phyloP scores from a whole-genome alignment of 1,140 invertebrate species.

The Scylla paramamosain region DNA sequence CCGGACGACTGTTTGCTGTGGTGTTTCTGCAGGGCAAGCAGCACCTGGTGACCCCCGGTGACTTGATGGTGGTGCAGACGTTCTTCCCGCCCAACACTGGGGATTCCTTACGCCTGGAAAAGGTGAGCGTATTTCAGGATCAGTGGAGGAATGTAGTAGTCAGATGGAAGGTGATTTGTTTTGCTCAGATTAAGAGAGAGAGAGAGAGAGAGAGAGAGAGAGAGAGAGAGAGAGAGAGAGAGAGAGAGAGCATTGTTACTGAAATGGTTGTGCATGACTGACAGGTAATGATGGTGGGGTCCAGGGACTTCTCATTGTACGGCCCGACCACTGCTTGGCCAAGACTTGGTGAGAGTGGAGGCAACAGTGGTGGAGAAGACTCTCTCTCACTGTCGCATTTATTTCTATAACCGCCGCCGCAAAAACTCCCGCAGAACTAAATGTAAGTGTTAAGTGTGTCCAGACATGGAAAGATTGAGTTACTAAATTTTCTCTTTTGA shows the following conservation, averaged over 20 bases:
- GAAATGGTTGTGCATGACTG: background rate
- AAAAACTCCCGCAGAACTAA: conserved; percentile 89
- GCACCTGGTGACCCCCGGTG: conserved; percentile 92
- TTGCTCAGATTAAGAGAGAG: background rate
- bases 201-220: too few relatives aligned
- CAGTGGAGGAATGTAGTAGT: too few relatives aligned
- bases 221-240: background rate
- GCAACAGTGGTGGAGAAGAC: conserved; percentile 95
- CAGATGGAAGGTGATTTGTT: background rate
- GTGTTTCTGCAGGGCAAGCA: conserved; percentile 91
- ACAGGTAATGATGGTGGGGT: conserved; percentile 88
- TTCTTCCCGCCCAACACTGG: conserved; percentile 91
- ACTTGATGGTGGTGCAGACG: conserved; percentile 91
- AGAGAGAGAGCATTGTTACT: background rate
- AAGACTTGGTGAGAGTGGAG: conserved; percentile 87
- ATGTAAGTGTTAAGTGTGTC: conserved; percentile 83
- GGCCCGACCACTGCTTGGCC: conserved; percentile 89
- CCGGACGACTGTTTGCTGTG: conserved; percentile 92
- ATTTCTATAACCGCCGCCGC: conserved; percentile 87
- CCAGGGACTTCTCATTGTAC: conserved; percentile 91
- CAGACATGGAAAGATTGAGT: background rate
- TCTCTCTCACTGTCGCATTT: conserved; percentile 89
- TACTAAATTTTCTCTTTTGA: background rate
- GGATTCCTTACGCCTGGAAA: conserved; percentile 91
- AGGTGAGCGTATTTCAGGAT: conserved; percentile 83